Percentiles rank a stretch among this genome's conserved stretches.
These are phyloP conservation scores for Holotrichia oblita DNA, from an alignment of 1,140 invertebrate species.

Conservation along the genomic window DNA sequence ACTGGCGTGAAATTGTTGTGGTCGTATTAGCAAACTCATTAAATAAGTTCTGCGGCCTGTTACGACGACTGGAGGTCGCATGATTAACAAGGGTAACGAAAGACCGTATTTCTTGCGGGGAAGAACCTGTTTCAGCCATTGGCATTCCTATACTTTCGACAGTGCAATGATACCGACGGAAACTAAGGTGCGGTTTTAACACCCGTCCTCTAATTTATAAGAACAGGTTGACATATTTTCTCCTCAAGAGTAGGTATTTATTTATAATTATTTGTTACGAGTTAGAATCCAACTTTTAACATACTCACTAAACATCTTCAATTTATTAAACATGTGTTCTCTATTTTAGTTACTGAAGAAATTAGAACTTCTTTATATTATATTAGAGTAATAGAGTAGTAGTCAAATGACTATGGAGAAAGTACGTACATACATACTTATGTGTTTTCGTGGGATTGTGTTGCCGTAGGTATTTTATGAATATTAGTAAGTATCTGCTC, in stretches of 20 bases:
- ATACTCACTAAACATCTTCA: not conserved
- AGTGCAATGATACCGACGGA: not conserved
- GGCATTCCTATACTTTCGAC: not conserved
- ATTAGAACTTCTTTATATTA: conserved; percentile 14
- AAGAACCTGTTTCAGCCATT: conserved; percentile 14
- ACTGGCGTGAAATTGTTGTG: not conserved
- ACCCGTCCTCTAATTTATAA: conserved; percentile 30
- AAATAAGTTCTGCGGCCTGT: conserved; percentile 15
- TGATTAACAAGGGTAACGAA: conserved; percentile 31
- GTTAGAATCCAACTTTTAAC: not conserved
- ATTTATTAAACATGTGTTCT: not conserved
- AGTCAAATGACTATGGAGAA: not conserved
- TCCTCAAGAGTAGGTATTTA: not conserved
- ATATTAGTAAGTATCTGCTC: not conserved
- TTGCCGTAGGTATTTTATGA: not conserved
- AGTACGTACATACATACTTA: not conserved
- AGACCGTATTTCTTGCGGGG: conserved; percentile 13
- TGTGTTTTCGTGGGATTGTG: not conserved
- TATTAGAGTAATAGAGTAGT: not conserved
- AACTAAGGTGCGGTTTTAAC: conserved; percentile 29
- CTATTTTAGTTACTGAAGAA: not conserved
- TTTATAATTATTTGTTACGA: conserved; percentile 5
- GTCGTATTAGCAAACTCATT: conserved; percentile 15
- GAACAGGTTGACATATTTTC: conserved; percentile 27
- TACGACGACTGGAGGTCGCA: not conserved